phyloP scores from a whole-genome alignment of 2,113 vertebrate genomes.

The Leucosticte australis region DNA sequence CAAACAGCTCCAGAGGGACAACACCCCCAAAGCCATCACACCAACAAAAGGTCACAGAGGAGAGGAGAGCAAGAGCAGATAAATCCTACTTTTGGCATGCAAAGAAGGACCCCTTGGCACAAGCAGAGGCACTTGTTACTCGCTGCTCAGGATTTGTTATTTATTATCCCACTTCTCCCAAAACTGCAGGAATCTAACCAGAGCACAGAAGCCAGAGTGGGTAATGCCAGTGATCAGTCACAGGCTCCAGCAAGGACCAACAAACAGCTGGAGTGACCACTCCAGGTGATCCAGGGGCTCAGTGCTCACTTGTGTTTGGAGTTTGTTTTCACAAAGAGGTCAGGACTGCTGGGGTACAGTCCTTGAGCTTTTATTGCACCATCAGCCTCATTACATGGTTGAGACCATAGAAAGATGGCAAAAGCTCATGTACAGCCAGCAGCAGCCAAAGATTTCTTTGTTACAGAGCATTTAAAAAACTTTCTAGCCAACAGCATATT shows the following conservation, averaged over 20 bases:
- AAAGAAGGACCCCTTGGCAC: background rate
- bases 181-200: constrained; percentile 6
- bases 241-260: background rate
- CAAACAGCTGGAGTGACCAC: background rate
- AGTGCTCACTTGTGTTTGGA: background rate
- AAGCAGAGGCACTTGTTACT: background rate
- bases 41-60: fast-evolving
- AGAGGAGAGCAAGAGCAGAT: background rate
- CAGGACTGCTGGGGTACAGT: background rate
- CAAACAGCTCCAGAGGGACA: background rate
- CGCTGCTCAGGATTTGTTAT: background rate
- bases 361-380: background rate
- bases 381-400: background rate
- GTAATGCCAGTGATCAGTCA: background rate
- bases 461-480: background rate
- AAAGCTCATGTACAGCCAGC: background rate
- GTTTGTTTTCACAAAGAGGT: background rate
- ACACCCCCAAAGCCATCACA: background rate
- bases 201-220: background rate
- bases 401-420: background rate
- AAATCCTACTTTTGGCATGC: background rate
- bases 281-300: background rate
- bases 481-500: background rate
- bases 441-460: background rate
- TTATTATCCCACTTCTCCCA: background rate